phyloP scores from a whole-genome alignment of 2,797 vertebrate species.

The Lutjanus argentimaculatus region DNA sequence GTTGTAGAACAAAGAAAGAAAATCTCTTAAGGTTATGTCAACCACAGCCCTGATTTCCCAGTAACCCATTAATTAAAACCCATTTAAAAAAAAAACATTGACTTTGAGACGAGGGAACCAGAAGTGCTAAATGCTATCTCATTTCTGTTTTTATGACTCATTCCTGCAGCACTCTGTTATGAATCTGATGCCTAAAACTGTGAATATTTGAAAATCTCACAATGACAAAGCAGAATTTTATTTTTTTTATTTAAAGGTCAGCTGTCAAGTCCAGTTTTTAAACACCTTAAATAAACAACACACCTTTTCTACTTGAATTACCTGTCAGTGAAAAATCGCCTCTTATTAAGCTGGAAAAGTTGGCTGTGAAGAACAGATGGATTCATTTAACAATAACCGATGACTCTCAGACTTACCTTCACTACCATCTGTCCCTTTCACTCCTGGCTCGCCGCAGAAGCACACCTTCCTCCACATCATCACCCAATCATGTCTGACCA shows the following conservation, averaged over 20 bases:
- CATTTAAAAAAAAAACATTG: too few species aligned
- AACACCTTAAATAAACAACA: conserved; percentile 3
- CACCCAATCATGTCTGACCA: conserved; percentile 95
- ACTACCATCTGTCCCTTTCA: conserved; percentile 68
- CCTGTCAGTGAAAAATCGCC: conserved; percentile 7
- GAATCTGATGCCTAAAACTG: neutral
- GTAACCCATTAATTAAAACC: too few species aligned
- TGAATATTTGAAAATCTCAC: neutral
- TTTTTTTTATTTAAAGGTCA: neutral
- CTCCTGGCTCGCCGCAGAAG: conserved; percentile 87
- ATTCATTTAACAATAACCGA: conserved; percentile 32
- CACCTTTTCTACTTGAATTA: neutral
- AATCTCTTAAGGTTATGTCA: too few species aligned
- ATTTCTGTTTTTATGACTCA: too few species aligned
- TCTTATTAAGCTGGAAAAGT: neutral
- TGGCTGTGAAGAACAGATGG: conserved; percentile 24
- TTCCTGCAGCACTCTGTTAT: neutral
- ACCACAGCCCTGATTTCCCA: too few species aligned
- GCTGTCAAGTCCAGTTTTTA: conserved; percentile 4
- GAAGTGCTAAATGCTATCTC: too few species aligned
- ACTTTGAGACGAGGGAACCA: too few species aligned
- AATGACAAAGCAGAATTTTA: neutral
- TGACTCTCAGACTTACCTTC: conserved; percentile 54
- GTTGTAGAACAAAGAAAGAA: too few species aligned
- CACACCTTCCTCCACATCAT: conserved; percentile 92